Conservation (phyloP, 2,888 invertebrate genomes). For the Pachymerium ferrugineum region DNA sequence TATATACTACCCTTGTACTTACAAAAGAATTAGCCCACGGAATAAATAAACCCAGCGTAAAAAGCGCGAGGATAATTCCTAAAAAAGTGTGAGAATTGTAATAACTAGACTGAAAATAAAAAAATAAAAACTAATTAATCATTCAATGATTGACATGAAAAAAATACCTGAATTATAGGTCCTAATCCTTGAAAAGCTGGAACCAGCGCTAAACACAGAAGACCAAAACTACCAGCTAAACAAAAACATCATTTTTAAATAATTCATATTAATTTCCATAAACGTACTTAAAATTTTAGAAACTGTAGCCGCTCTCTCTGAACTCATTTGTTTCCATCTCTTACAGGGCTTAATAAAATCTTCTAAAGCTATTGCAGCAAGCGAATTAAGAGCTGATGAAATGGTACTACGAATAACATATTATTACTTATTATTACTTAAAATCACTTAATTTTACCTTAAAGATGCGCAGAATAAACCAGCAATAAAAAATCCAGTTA, state of each 20-base stretch:
- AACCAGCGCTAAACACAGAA: slow-evolving; percentile 70
- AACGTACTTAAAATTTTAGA: slow-evolving; percentile 16
- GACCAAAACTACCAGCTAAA: slow-evolving; percentile 62
- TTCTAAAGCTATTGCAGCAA: slow-evolving; percentile 47
- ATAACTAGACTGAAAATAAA: background rate
- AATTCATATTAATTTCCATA: background rate
- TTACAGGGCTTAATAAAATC: slow-evolving; percentile 44
- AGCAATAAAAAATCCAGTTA: slow-evolving; percentile 89
- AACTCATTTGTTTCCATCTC: background rate
- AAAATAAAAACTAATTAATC: too few relatives aligned
- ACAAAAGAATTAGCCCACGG: slow-evolving; percentile 79
- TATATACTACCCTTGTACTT: slow-evolving; percentile 38
- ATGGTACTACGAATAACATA: slow-evolving; percentile 47
- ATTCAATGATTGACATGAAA: too few relatives aligned
- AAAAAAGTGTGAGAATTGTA: background rate
- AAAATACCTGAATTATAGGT: background rate
- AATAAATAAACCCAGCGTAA: slow-evolving; percentile 80
- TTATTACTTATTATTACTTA: background rate
- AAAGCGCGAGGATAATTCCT: slow-evolving; percentile 56
- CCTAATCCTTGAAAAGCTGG: background rate
- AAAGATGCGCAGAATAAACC: slow-evolving; percentile 93
- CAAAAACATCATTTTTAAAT: background rate
- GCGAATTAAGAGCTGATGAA: slow-evolving; percentile 49
- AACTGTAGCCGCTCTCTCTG: background rate
- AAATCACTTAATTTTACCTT: slow-evolving; percentile 59